phyloP scores from a whole-genome alignment of 1,140 invertebrate genomes.

The Danaus melanippus region DNA sequence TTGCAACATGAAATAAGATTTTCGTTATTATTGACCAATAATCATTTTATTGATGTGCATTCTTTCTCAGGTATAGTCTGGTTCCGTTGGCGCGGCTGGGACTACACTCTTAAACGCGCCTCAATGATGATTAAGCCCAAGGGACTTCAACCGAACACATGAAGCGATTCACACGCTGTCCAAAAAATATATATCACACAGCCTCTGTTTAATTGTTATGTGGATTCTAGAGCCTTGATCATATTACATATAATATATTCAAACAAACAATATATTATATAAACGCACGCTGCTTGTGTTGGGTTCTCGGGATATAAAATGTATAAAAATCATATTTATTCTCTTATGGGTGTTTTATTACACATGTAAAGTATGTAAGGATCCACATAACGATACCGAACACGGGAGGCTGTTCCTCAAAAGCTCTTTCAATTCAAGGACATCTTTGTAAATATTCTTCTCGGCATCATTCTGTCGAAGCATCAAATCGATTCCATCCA shows the following conservation, averaged over 20 bases:
- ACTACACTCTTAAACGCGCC: slow-evolving; percentile 90
- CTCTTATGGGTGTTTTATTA: background rate
- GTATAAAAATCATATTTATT: no score
- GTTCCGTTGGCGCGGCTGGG: slow-evolving; percentile 95
- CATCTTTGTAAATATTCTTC: slow-evolving; percentile 48
- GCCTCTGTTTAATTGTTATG: slow-evolving; percentile 57
- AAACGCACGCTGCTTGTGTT: no score
- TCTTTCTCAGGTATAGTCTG: slow-evolving; percentile 83
- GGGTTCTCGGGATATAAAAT: no score
- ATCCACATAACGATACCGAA: slow-evolving; percentile 51
- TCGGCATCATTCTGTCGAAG: slow-evolving; percentile 23
- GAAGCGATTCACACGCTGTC: slow-evolving; percentile 28
- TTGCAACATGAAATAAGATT: no score
- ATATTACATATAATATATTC: background rate
- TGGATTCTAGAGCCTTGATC: slow-evolving; percentile 34
- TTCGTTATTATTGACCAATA: no score
- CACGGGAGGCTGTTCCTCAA: slow-evolving; percentile 37
- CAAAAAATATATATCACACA: slow-evolving; percentile 24
- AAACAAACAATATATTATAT: no score
- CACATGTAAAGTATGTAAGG: slow-evolving; percentile 9
- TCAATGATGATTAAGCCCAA: slow-evolving; percentile 93
- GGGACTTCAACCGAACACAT: slow-evolving; percentile 73
- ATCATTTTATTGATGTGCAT: no score
- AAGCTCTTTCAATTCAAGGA: slow-evolving; percentile 37
- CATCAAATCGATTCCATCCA: slow-evolving; percentile 8